Evolutionary conservation across 2,888 invertebrate genomes (phyloP).

Genomic region (Scaptomyza cyrtandrae): DNA sequence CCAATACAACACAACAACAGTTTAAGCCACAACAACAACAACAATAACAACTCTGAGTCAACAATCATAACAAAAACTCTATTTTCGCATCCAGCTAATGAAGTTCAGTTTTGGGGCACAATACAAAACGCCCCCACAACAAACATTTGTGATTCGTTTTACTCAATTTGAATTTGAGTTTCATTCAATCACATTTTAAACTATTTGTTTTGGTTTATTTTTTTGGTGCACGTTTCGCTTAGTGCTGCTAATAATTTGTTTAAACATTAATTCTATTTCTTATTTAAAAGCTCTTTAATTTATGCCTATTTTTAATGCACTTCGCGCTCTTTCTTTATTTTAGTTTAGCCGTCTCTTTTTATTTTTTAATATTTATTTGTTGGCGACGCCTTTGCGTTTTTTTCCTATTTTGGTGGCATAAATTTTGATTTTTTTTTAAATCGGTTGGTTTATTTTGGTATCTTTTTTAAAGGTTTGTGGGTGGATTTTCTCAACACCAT

Average conservation of each 20-base stretch:
- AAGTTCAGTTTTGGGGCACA: conserved; percentile 23
- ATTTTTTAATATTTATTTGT: conserved; percentile 9
- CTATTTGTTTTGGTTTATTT: conserved; percentile 1
- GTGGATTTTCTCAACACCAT: background rate
- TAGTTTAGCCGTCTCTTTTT: conserved; percentile 14
- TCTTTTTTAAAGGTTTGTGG: background rate
- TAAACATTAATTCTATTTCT: conserved; percentile 53
- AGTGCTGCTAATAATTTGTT: conserved; percentile 61
- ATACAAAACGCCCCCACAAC: conserved; percentile 26
- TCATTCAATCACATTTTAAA: conserved; percentile 26
- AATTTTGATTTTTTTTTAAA: conserved; percentile 11
- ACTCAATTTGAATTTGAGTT: conserved; percentile 1
- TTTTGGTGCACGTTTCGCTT: conserved; percentile 28
- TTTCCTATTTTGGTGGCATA: conserved; percentile 55
- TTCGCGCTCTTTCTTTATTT: conserved; percentile 7
- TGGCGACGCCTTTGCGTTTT: conserved; percentile 61
- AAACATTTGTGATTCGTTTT: conserved; percentile 7
- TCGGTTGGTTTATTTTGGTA: background rate
- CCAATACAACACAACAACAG: conserved; percentile 17
- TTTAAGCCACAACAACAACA: no score
- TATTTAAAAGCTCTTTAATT: conserved; percentile 26
- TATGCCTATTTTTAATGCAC: conserved; percentile 53
- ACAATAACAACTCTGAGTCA: conserved; percentile 31
- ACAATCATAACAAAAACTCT: conserved; percentile 8
- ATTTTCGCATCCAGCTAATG: conserved; percentile 51